Evolutionary conservation across 2,113 vertebrate species (phyloP), one percentile per base, ranked within the genome.

Genomic region (Athene noctua): DNA sequence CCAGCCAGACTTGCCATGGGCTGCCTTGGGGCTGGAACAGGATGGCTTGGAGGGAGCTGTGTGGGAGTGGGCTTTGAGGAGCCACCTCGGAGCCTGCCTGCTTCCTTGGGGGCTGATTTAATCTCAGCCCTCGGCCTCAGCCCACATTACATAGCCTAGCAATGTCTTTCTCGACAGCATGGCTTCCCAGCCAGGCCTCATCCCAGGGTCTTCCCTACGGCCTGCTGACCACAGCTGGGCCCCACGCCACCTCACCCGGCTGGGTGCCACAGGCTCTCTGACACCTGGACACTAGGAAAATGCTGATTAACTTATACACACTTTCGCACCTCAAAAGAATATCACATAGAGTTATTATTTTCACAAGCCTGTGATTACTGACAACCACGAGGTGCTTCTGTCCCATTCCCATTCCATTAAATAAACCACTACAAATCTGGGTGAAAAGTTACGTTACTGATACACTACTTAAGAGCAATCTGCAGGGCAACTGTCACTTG

Each of bases 161-260:
- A 42, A 26, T 7, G 30, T 32, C 44, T 4, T 58, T 72, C 32
- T 52, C 20, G 27, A 15, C 13, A 62, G 23, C 40, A 25, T 16
- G 29, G 23, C 29, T 55, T 63, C 38, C 22, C 5, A 2, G 19
- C 12, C n/a, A 30, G 40, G 34, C 16, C 42, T 63, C 2, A 1
- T 13, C 40, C 40, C 1, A 6, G 23, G 15, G 12, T 63, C 32
- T 6, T 34, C 57, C 85, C 14, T 13, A 6, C 0, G 1, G 34
- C 6, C 46, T 26, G 16, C 14, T 32, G 47, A 32, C 38, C 1
- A 2, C 34, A 22, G 38, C 30, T 36, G 63, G 26, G 19, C 16
- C 21, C 27, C 5, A 0, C 3, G 6, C 22, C 34, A 29, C n/a
- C 40, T 30, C 40, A 27, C 40, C 47, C 40, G 38, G 6, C 40